Percentiles rank a stretch among this genome's conserved stretches.
Conservation (phyloP, 2,888 invertebrate species). For the Epinotia nisella region DNA sequence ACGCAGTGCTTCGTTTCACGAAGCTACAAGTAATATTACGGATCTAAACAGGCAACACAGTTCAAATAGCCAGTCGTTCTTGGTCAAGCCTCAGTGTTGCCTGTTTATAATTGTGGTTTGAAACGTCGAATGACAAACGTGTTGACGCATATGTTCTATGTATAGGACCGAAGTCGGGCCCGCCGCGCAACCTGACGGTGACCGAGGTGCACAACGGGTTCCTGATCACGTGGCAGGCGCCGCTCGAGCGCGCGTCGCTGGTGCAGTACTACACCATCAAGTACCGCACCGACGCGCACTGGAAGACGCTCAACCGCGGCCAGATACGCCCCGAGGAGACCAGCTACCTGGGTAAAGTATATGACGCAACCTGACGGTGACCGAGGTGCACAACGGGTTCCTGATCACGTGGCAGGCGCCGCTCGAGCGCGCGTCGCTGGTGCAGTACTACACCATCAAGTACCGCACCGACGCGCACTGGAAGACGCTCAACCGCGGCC, state of each 20-base stretch:
- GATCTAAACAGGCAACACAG: too few species aligned
- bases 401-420: conserved; percentile 96
- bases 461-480: conserved; percentile 95
- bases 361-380: conserved; percentile 90
- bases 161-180: conserved; percentile 95
- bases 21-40: too few species aligned
- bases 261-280: conserved; percentile 96
- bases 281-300: conserved; percentile 94
- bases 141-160: conserved; percentile 16
- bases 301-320: conserved; percentile 95
- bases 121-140: too few species aligned
- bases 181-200: conserved; percentile 95
- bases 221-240: conserved; percentile 95
- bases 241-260: conserved; percentile 91
- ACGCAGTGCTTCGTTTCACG: too few species aligned
- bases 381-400: conserved; percentile 95
- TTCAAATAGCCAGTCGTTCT: too few species aligned
- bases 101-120: too few species aligned
- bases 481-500: conserved; percentile 94
- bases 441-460: conserved; percentile 96
- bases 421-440: conserved; percentile 90
- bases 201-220: conserved; percentile 95
- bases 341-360: conserved; percentile 89
- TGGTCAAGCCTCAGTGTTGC: too few species aligned
- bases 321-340: conserved; percentile 95